These are phyloP conservation scores for Carcharodon carcharias DNA, from an alignment of 2,797 vertebrate species.

Conservation along the genomic window DNA sequence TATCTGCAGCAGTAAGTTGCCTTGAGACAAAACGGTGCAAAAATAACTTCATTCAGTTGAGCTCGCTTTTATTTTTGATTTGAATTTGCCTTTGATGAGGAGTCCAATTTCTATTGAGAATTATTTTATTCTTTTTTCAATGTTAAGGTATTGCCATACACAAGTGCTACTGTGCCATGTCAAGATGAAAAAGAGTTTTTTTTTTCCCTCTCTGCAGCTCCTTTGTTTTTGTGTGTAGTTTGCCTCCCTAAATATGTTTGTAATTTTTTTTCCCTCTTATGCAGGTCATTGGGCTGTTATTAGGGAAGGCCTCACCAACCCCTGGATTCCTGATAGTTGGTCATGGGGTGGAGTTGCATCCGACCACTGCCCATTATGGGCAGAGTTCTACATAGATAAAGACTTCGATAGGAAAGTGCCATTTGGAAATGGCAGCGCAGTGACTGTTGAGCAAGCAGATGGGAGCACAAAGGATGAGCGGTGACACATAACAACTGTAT, in stretches of 20 bases:
- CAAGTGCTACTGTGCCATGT: neutral
- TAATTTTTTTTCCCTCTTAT: neutral
- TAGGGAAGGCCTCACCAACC: constrained; percentile 85
- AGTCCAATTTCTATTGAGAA: neutral
- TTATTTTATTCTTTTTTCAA: neutral
- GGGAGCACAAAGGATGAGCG: constrained; percentile 74
- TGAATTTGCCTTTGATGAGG: neutral
- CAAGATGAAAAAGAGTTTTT: neutral
- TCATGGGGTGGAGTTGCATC: constrained; percentile 92
- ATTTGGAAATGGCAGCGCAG: constrained; percentile 55
- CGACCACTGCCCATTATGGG: constrained; percentile 80
- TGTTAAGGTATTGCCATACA: neutral
- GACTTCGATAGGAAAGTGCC: constrained; percentile 66
- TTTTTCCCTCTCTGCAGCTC: neutral
- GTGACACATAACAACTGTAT: constrained; percentile 54
- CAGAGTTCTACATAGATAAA: constrained; percentile 69
- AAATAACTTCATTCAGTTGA: neutral
- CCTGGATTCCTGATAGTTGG: constrained; percentile 96
- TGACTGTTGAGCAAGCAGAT: constrained; percentile 67
- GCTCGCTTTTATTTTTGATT: neutral
- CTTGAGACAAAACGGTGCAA: neutral
- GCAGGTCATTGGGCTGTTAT: constrained; percentile 81
- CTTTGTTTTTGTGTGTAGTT: neutral
- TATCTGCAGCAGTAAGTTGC: neutral
- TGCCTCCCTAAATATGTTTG: neutral